phyloP scores from a whole-genome alignment of 2,113 vertebrate genomes.

The Chionomys nivalis region DNA sequence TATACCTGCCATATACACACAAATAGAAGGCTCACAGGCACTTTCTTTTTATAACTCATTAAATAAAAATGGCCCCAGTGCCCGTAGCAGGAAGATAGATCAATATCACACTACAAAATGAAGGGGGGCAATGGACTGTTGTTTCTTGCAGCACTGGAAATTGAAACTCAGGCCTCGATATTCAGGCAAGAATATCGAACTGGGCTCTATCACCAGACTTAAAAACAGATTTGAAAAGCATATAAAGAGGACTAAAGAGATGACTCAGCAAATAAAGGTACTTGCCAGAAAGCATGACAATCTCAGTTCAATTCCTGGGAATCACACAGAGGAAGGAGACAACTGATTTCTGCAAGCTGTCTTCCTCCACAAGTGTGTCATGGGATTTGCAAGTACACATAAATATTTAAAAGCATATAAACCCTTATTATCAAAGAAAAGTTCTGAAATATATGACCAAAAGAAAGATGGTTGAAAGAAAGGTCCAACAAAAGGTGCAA shows the following conservation, averaged over 20 bases:
- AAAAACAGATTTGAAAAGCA: background rate
- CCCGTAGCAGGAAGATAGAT: background rate
- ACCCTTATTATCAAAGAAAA: background rate
- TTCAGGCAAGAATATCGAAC: too few species aligned
- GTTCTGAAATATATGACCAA: background rate
- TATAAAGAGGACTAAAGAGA: background rate
- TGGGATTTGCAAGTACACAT: background rate
- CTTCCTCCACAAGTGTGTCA: background rate
- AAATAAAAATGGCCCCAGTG: background rate
- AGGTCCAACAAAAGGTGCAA: background rate
- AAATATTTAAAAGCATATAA: background rate
- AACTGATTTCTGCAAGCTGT: background rate
- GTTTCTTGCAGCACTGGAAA: background rate
- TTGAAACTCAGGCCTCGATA: background rate
- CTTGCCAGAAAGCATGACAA: background rate
- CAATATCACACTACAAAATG: background rate
- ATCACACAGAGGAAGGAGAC: background rate
- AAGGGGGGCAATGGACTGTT: too few species aligned
- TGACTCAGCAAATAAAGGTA: background rate
- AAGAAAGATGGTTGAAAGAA: background rate
- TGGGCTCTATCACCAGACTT: background rate
- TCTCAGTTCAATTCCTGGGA: background rate
- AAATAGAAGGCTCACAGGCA: background rate
- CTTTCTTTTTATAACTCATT: background rate
- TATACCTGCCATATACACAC: background rate